phyloP scores from a whole-genome alignment of 2,797 vertebrate species.

The Bradypodion pumilum region DNA sequence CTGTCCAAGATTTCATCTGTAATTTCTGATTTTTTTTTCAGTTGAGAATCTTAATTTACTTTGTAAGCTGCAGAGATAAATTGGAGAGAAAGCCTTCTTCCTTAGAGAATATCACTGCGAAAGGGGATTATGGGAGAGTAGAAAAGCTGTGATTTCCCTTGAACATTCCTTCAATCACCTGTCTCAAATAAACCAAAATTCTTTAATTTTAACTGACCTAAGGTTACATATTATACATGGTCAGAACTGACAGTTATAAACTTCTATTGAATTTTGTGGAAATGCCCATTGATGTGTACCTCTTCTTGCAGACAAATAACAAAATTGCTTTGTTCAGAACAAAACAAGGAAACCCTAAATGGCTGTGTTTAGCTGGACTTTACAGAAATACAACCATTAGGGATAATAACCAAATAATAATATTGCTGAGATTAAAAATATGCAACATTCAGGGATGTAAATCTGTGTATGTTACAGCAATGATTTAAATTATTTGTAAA shows the following conservation, averaged over 20 bases:
- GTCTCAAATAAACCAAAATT: slow-evolving; percentile 46
- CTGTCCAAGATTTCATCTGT: slow-evolving; percentile 40
- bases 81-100: slow-evolving; percentile 36
- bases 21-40: slow-evolving; percentile 53
- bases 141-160: slow-evolving; percentile 49
- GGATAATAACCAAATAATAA: slow-evolving; percentile 16
- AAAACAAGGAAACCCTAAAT: neutral
- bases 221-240: slow-evolving; percentile 5
- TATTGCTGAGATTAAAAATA: slow-evolving; percentile 12
- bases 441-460: slow-evolving; percentile 6
- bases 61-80: slow-evolving; percentile 36
- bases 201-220: slow-evolving; percentile 46
- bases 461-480: neutral
- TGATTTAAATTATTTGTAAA: neutral
- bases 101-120: slow-evolving; percentile 44
- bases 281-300: neutral
- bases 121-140: slow-evolving; percentile 26
- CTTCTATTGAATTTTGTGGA: neutral
- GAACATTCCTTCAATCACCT: slow-evolving; percentile 46
- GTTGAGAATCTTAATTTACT: slow-evolving; percentile 47
- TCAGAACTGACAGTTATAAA: slow-evolving; percentile 33
- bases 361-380: neutral
- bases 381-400: neutral
- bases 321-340: slow-evolving; percentile 17
- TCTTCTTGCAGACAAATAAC: neutral